Percentiles rank a stretch among this genome's conserved stretches.
These are phyloP conservation scores for Rhabdophis nuchalis DNA, from an alignment of 2,797 vertebrate species.

Conservation along the genomic window DNA sequence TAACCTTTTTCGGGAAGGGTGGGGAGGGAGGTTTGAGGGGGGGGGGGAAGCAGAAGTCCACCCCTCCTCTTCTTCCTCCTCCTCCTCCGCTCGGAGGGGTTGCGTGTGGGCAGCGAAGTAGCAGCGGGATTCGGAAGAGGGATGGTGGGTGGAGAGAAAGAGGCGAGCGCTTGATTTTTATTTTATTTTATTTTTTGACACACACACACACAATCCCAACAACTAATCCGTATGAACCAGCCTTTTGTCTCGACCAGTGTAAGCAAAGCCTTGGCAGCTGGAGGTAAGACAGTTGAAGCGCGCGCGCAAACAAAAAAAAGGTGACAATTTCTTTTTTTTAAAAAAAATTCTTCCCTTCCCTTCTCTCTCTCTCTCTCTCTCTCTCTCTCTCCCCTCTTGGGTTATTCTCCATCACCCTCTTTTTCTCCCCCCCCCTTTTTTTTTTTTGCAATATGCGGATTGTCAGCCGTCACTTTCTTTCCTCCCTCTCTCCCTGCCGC, in stretches of 20 bases:
- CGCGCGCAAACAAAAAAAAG: neutral
- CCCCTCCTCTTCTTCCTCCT: constrained; percentile 5
- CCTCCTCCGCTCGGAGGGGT: constrained; percentile 55
- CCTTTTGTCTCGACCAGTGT: constrained; percentile 25
- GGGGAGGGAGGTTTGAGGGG: neutral
- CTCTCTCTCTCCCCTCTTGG: neutral
- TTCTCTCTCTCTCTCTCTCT: neutral
- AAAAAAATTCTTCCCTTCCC: neutral
- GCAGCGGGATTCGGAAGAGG: constrained; percentile 47
- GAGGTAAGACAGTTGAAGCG: neutral
- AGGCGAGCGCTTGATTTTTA: neutral
- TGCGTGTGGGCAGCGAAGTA: constrained; percentile 46
- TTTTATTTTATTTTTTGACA: neutral
- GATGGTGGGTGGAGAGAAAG: constrained; percentile 34
- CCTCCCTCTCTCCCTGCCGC: neutral
- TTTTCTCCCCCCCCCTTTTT: no score
- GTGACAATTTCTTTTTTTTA: neutral
- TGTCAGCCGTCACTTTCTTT: neutral
- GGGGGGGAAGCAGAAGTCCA: neutral
- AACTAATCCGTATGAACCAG: neutral
- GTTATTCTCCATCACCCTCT: neutral
- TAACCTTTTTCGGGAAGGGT: neutral
- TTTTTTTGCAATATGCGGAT: neutral
- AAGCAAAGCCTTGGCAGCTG: constrained; percentile 3
- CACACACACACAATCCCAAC: neutral